These are phyloP conservation scores for Pogonomyrmex californicus DNA, from an alignment of 1,140 invertebrate genomes.

Conservation along the genomic window DNA sequence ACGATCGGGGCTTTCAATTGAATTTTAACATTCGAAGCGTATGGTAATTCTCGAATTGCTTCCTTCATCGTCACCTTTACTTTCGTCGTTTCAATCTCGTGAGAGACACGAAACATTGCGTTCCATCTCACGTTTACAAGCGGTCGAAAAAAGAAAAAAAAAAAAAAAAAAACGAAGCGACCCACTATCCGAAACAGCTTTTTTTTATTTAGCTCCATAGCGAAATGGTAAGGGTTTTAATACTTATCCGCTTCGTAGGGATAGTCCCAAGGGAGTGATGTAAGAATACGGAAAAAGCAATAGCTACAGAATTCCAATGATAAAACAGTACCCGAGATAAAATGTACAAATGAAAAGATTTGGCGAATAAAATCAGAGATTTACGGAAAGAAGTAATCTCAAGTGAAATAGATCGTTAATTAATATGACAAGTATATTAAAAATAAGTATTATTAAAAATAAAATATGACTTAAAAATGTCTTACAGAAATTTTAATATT, in stretches of 20 bases:
- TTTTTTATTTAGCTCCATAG: slow-evolving; percentile 24
- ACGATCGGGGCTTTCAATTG: slow-evolving; percentile 70
- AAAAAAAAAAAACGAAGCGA: slow-evolving; percentile 7
- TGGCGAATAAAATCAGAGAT: not conserved
- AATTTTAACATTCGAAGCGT: slow-evolving; percentile 66
- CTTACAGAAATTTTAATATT: not conserved
- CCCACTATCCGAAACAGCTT: not conserved
- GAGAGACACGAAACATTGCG: slow-evolving; percentile 40
- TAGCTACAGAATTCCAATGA: not conserved
- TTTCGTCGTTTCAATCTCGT: slow-evolving; percentile 38
- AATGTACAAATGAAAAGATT: slow-evolving; percentile 3
- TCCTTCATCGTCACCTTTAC: not conserved
- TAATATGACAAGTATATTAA: not conserved
- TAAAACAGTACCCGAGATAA: not conserved
- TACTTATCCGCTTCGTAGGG: not conserved
- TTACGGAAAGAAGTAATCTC: not conserved
- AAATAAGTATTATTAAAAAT: not conserved
- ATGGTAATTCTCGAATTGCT: slow-evolving; percentile 34
- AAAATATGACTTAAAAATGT: not conserved
- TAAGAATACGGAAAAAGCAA: slow-evolving; percentile 26
- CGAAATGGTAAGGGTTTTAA: slow-evolving; percentile 11
- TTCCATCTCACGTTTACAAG: slow-evolving; percentile 50
- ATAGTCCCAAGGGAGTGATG: not conserved
- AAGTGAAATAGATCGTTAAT: not conserved
- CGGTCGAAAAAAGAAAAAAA: slow-evolving; percentile 18